Evolutionary conservation across 2,888 invertebrate genomes (phyloP).

Genomic region (Yponomeuta evonymella): DNA sequence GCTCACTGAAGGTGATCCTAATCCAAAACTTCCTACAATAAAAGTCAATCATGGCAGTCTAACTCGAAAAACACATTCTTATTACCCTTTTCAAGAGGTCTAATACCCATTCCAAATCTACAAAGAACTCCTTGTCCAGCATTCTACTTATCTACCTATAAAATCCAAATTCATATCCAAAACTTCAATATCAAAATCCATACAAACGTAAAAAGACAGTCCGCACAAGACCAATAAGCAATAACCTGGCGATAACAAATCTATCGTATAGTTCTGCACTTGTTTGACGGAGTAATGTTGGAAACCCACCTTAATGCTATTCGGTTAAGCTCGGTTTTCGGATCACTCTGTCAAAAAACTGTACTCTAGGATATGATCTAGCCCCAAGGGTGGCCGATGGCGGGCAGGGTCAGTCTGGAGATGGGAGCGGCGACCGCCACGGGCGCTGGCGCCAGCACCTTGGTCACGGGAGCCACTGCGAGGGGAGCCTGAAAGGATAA

Average conservation of each 20-base stretch:
- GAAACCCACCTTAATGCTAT: too few species aligned
- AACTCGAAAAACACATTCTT: not conserved
- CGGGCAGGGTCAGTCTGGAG: constrained; percentile 37
- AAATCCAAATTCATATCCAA: not conserved
- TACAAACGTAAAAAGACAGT: not conserved
- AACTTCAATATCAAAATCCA: not conserved
- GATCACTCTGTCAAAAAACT: constrained; percentile 21
- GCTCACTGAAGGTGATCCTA: not conserved
- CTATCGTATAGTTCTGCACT: not conserved
- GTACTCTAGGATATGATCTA: constrained; percentile 33
- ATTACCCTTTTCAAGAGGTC: not conserved
- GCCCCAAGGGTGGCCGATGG: constrained; percentile 61
- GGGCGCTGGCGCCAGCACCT: constrained; percentile 49
- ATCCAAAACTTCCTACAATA: not conserved
- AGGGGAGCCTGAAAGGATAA: constrained; percentile 26
- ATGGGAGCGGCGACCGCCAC: constrained; percentile 54
- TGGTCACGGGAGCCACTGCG: constrained; percentile 43
- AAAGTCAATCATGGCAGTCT: not conserved
- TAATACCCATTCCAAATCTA: not conserved
- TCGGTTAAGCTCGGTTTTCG: too few species aligned
- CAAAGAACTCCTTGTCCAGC: not conserved
- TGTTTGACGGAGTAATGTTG: too few species aligned
- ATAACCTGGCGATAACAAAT: constrained; percentile 16
- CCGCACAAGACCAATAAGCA: constrained; percentile 28
- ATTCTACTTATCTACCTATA: not conserved